Evolutionary conservation across 1,140 invertebrate species (phyloP).

Genomic region (Drosophila neocordata): DNA sequence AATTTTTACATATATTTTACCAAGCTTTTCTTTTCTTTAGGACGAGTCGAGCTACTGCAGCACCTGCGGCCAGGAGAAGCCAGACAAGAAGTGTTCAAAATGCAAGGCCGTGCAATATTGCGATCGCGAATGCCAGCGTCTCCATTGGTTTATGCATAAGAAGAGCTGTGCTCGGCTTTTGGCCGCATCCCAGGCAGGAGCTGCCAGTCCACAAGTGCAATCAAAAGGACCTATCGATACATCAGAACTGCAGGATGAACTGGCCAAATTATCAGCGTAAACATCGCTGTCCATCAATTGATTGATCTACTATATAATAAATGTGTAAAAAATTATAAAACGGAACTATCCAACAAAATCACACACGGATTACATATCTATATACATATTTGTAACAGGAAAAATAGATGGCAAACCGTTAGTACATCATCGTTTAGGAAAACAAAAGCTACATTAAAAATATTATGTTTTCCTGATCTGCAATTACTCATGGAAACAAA

Average conservation of each 20-base stretch:
- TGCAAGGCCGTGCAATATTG: conserved; percentile 98
- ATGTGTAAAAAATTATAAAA: conserved; percentile 9
- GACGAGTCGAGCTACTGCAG: conserved; percentile 90
- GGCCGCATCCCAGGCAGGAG: conserved; percentile 42
- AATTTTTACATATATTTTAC: background rate
- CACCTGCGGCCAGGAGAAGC: conserved; percentile 94
- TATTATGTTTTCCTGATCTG: background rate
- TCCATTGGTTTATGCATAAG: conserved; percentile 99
- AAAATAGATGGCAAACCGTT: background rate
- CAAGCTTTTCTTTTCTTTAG: conserved; percentile 35
- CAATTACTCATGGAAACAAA: no score
- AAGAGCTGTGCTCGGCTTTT: conserved; percentile 89
- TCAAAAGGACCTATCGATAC: conserved; percentile 61
- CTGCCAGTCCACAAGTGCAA: conserved; percentile 26
- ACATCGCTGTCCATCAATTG: background rate
- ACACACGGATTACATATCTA: background rate
- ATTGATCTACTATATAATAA: conserved; percentile 7
- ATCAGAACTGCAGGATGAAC: conserved; percentile 66
- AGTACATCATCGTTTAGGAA: background rate
- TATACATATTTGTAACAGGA: background rate
- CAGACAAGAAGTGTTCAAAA: conserved; percentile 96
- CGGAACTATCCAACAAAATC: background rate
- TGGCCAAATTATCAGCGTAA: conserved; percentile 66
- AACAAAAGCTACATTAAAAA: background rate
- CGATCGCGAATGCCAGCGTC: conserved; percentile 95